These are phyloP conservation scores for Bradynema listronoti DNA, from an alignment of 1,140 invertebrate species.

Conservation along the genomic window DNA sequence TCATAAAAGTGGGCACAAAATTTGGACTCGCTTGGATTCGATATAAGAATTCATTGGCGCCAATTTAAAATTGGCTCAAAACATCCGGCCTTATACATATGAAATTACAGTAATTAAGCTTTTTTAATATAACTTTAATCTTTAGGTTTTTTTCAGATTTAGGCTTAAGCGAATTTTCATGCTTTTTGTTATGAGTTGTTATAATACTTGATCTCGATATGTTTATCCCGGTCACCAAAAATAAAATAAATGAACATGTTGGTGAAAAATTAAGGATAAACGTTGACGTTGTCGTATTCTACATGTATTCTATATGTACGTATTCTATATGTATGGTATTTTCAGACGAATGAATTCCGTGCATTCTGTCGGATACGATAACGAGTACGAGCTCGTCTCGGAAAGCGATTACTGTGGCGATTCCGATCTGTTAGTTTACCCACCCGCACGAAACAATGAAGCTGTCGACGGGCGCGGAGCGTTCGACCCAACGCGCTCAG, in stretches of 20 bases:
- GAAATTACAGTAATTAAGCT: no score
- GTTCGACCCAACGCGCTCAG: not conserved
- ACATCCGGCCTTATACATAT: no score
- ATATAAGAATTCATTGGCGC: no score
- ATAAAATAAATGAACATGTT: no score
- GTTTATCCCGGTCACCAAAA: not conserved
- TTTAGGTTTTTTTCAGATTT: no score
- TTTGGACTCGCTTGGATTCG: no score
- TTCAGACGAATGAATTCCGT: conserved; percentile 24
- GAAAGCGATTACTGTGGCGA: conserved; percentile 2
- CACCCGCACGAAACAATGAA: not conserved
- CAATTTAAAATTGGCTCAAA: no score
- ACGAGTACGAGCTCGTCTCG: conserved; percentile 31
- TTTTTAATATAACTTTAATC: no score
- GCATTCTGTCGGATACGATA: conserved; percentile 41
- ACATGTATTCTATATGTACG: not conserved
- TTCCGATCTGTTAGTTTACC: not conserved
- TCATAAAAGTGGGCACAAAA: no score
- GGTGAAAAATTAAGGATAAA: not conserved
- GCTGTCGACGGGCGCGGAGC: not conserved
- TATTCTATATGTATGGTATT: no score
- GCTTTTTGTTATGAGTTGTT: not conserved
- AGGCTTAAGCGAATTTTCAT: no score
- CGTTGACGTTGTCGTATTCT: not conserved
- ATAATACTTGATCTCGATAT: not conserved